Evolutionary conservation across 2,888 invertebrate species (phyloP).

Genomic region (Calliscelio sp.): DNA sequence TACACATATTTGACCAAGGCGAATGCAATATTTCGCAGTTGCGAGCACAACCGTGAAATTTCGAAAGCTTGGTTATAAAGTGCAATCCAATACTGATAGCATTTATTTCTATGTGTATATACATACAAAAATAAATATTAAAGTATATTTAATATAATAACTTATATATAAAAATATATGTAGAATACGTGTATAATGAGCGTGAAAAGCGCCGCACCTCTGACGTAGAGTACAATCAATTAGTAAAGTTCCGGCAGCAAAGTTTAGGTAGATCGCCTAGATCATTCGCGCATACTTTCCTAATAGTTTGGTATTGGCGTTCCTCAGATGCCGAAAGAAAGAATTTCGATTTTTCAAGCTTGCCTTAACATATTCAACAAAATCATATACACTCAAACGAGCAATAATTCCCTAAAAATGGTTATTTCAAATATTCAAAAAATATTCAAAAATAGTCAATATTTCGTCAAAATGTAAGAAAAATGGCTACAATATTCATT

Average conservation of each 20-base stretch:
- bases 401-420: conserved; percentile 19
- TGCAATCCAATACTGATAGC: conserved; percentile 60
- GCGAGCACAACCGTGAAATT: conserved; percentile 49
- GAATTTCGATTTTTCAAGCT: conserved; percentile 53
- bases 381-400: conserved; percentile 28
- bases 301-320: conserved; percentile 40
- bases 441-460: no score
- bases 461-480: no score
- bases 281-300: conserved; percentile 56
- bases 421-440: no score
- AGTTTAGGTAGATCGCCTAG: conserved; percentile 79
- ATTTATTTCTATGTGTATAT: conserved; percentile 57
- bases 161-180: no score
- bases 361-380: conserved; percentile 65
- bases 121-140: conserved; percentile 22
- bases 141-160: conserved; percentile 47
- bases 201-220: conserved; percentile 80
- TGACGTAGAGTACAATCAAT: conserved; percentile 85
- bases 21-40: conserved; percentile 6
- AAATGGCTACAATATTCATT: no score
- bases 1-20: background rate
- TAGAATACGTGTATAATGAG: conserved; percentile 56
- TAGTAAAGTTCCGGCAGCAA: conserved; percentile 83
- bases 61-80: conserved; percentile 60
- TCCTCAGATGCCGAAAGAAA: conserved; percentile 7